A percentile compares a stretch with the other conserved stretches of the same genome.
These are phyloP conservation scores for Pseudomugil gertrudae DNA, from an alignment of 2,797 vertebrate species.

Conservation along the genomic window DNA sequence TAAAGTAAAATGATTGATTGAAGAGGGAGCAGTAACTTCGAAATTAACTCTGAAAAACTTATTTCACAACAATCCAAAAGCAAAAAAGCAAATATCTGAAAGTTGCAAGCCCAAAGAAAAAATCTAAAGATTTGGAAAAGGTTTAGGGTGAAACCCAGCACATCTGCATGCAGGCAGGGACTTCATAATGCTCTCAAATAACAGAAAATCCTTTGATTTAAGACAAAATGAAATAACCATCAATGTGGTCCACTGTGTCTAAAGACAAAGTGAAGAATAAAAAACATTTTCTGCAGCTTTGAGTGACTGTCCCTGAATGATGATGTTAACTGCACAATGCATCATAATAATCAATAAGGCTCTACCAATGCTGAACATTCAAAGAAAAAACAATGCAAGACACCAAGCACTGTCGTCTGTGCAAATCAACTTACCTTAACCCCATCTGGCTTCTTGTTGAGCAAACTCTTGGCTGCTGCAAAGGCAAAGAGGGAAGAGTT, in stretches of 20 bases:
- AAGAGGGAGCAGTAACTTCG: not conserved
- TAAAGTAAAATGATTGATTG: not conserved
- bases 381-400: constrained; percentile 56
- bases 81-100: not conserved
- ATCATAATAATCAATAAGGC: constrained; percentile 48
- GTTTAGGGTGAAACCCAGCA: not conserved
- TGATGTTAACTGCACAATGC: constrained; percentile 58
- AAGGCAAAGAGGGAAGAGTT: constrained; percentile 62
- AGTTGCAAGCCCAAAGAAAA: not conserved
- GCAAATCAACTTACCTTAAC: constrained; percentile 90
- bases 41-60: not conserved
- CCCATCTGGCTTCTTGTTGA: constrained; percentile 94
- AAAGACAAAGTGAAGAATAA: constrained; percentile 20
- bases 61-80: not conserved
- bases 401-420: constrained; percentile 32
- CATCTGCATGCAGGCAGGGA: not conserved
- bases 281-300: constrained; percentile 33
- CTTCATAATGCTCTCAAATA: not conserved
- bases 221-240: constrained; percentile 3
- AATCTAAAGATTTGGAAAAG: not conserved
- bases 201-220: not conserved
- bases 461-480: constrained; percentile 97
- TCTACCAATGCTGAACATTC: constrained; percentile 47
- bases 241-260: constrained; percentile 12
- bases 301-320: constrained; percentile 72